Percentiles rank a stretch among this genome's conserved stretches.
Conservation (phyloP, 2,113 vertebrate genomes). For the Lampris incognitus region DNA sequence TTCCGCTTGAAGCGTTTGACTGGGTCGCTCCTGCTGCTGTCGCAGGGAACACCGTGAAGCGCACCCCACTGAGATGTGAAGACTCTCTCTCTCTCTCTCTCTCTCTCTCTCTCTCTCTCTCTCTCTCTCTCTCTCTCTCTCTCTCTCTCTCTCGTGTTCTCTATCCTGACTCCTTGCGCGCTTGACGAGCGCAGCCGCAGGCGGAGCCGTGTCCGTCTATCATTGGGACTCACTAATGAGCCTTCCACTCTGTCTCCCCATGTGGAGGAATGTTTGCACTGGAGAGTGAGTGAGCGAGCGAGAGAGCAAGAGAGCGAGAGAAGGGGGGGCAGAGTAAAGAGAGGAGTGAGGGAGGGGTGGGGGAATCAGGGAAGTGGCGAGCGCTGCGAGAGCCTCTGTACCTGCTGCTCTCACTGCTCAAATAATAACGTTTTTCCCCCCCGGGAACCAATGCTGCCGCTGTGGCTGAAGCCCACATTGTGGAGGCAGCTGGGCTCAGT, state of each 20-base stretch:
- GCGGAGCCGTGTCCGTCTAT: conserved; percentile 55
- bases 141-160: background rate
- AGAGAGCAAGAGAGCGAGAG: conserved; percentile 11
- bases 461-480: conserved; percentile 68
- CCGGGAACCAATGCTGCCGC: conserved; percentile 72
- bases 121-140: conserved; percentile 3
- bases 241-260: conserved; percentile 56
- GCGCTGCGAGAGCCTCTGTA: conserved; percentile 64
- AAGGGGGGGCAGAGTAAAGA: conserved; percentile 1
- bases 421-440: conserved; percentile 58
- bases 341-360: conserved; percentile 15
- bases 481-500: conserved; percentile 69
- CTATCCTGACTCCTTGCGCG: background rate
- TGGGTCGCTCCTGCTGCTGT: conserved; percentile 20
- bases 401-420: conserved; percentile 76
- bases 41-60: conserved; percentile 29
- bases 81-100: background rate
- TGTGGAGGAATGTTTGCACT: conserved; percentile 74
- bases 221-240: conserved; percentile 72
- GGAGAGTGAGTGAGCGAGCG: conserved; percentile 57
- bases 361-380: conserved; percentile 50
- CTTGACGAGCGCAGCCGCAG: conserved; percentile 44
- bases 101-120: background rate
- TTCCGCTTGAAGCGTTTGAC: conserved; percentile 4
- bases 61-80: background rate